Base-by-base conservation (phyloP, 1,140 invertebrate genomes). In the Eriocheir sinensis region DNA sequence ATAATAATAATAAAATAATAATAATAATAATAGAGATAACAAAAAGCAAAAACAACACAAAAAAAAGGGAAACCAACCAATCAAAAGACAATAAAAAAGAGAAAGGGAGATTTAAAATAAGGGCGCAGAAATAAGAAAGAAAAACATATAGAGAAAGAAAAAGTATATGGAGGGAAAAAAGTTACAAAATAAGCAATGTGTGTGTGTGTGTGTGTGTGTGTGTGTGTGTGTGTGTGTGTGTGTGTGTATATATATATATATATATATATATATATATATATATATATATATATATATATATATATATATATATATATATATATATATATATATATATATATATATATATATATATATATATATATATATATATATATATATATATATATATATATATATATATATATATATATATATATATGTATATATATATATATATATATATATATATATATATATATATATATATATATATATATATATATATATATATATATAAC, bases 311-410 rank as follows among this genome's bases (percentile, higher is more conserved):
- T 36, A 72, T 40, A 72, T 72, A 4, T 72, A 91, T 32, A 72
- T 91, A 60, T 91, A 91, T 91, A 91, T 15, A 36, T 72, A 91
- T 91, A 72, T 91, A 80, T 80, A 91, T 91, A 41, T 41, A 80
- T 91, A 72, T 91, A 91, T 91, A 40, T 36, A 80, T 91, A 91
- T 38, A 80, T 91, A 91, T 21, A 72, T 86, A 72, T 72, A 91
- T 72, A 91, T 72, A 72, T 8, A 91, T 72, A 91, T 91, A 72
- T 91, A 91, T 91, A 72, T 91, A 72, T 91, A 91, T 91, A 91
- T 32, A 15, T 91, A 91, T 91, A 91, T 91, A 72, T 72, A 91
- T 72, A 91, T 91, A 72, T 91, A 91, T 91, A 91, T 91, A 48
- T 91, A 91, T 91, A 91, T 32, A 72, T 72, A 91, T 53, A 91